phyloP scores from a whole-genome alignment of 2,888 invertebrate genomes.

The Caenorhabditis japonica region DNA sequence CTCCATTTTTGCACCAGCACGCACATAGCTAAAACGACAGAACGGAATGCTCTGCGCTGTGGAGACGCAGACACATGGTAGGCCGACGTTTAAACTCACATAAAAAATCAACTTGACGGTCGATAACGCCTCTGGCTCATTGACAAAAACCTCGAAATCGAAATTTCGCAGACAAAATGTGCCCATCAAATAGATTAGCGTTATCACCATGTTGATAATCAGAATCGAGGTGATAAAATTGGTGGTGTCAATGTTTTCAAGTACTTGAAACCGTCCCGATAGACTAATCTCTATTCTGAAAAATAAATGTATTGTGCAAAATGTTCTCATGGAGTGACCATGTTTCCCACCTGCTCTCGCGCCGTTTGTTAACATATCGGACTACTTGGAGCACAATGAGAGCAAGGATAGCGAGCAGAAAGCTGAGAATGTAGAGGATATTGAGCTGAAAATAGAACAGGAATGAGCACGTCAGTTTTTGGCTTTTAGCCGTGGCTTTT shows the following conservation, averaged over 20 bases:
- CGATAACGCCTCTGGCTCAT: slow-evolving; percentile 14
- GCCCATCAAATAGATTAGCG: slow-evolving; percentile 26
- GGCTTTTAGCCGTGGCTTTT: too few relatives aligned
- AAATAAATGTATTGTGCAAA: not conserved
- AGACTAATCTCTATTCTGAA: slow-evolving; percentile 41
- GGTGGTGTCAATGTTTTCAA: slow-evolving; percentile 49
- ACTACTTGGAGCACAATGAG: slow-evolving; percentile 39
- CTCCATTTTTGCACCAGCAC: too few relatives aligned
- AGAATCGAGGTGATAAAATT: slow-evolving; percentile 43
- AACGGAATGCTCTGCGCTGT: too few relatives aligned
- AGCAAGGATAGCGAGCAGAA: slow-evolving; percentile 35
- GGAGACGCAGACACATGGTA: too few relatives aligned
- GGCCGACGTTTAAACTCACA: too few relatives aligned
- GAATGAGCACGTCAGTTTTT: too few relatives aligned
- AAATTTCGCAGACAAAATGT: slow-evolving; percentile 37
- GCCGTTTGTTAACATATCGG: slow-evolving; percentile 23
- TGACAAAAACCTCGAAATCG: slow-evolving; percentile 31
- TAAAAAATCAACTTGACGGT: slow-evolving; percentile 42
- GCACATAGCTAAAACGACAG: too few relatives aligned
- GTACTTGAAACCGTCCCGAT: slow-evolving; percentile 40
- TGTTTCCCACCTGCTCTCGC: slow-evolving; percentile 23
- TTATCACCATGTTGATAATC: slow-evolving; percentile 28
- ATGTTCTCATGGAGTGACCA: not conserved
- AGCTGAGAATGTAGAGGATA: slow-evolving; percentile 36
- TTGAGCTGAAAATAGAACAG: slow-evolving; percentile 25